Conservation (phyloP, 2,888 invertebrate species). For the Tillus elongatus region DNA sequence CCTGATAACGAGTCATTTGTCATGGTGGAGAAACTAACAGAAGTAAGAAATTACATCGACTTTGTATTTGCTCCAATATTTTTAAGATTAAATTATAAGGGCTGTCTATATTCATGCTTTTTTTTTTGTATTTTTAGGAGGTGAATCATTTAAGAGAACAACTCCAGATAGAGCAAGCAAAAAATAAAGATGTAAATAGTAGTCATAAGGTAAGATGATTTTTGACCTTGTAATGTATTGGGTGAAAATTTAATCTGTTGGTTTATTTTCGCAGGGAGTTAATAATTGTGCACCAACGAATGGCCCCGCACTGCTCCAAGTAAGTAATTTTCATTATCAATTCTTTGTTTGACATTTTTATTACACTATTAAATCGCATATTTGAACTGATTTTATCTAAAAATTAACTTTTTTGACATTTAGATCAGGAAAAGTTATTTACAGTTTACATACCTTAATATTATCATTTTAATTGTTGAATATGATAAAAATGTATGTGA, state of each 20-base stretch:
- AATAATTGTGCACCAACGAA: slow-evolving; percentile 28
- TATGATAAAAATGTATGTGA: too few species aligned
- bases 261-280: slow-evolving; percentile 25
- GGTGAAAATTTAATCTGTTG: slow-evolving; percentile 7
- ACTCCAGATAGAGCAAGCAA: slow-evolving; percentile 26
- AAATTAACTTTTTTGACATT: too few species aligned
- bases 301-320: slow-evolving; percentile 27
- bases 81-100: slow-evolving; percentile 8
- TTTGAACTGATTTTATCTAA: too few species aligned
- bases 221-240: slow-evolving; percentile 10
- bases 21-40: slow-evolving; percentile 26
- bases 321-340: slow-evolving; percentile 15
- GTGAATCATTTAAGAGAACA: slow-evolving; percentile 27
- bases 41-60: too few species aligned
- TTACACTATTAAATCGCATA: too few species aligned
- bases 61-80: slow-evolving; percentile 6
- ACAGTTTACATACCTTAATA: too few species aligned
- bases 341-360: too few species aligned
- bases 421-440: too few species aligned
- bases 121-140: slow-evolving; percentile 23
- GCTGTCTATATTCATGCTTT: slow-evolving; percentile 5
- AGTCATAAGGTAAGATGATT: slow-evolving; percentile 24
- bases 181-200: slow-evolving; percentile 23
- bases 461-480: too few species aligned
- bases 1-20: slow-evolving; percentile 14